phyloP scores from a whole-genome alignment of 2,888 invertebrate genomes.

The Rutpela maculata region DNA sequence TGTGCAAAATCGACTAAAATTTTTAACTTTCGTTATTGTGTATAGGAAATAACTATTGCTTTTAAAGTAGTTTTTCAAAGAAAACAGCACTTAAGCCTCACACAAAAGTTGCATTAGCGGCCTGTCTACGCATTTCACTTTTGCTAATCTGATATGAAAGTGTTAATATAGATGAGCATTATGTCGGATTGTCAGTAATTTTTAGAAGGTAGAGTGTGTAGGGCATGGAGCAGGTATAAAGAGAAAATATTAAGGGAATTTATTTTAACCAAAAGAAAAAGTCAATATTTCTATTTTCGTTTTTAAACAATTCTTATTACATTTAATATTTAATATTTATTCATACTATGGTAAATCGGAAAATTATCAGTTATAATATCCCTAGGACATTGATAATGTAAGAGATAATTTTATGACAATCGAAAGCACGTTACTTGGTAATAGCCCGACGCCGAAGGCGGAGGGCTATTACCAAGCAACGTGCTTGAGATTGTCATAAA shows the following conservation, averaged over 20 bases:
- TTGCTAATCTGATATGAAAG: neutral
- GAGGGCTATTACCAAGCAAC: no score
- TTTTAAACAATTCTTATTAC: neutral
- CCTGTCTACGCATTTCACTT: neutral
- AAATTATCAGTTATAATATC: no score
- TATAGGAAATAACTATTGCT: neutral
- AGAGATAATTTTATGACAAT: no score
- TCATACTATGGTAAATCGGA: neutral
- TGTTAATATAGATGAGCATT: constrained; percentile 1
- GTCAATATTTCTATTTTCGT: neutral
- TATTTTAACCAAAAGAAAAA: neutral
- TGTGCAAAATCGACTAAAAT: constrained; percentile 8
- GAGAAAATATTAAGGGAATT: neutral
- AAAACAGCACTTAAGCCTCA: neutral
- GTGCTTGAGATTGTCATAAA: no score
- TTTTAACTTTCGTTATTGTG: constrained; percentile 4
- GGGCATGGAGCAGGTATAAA: neutral
- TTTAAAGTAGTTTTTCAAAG: neutral
- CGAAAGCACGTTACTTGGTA: no score
- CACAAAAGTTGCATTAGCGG: constrained; percentile 14
- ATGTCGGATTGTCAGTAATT: neutral
- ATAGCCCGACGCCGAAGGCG: no score
- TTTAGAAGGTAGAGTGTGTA: neutral
- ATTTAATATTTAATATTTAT: neutral
- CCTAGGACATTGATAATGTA: no score